Percentiles rank a stretch among this genome's conserved stretches.
Conservation (phyloP, 2,888 invertebrate species). For the Argyra leucocephala region DNA sequence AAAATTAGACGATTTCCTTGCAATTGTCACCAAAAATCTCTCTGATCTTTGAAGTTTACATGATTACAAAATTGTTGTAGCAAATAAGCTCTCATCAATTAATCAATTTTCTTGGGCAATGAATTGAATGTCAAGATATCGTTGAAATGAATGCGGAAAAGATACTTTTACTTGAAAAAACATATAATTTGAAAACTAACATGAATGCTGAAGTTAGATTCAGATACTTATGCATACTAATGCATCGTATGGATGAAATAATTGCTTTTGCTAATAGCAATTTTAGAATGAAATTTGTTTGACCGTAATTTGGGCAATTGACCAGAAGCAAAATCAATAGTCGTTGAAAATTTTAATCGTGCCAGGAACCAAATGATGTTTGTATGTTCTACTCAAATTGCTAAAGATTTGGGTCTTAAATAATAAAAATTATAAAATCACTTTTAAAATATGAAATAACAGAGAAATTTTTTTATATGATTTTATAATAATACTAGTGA, state of each 20-base stretch:
- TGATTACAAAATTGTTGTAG: slow-evolving; percentile 46
- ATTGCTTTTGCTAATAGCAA: slow-evolving; percentile 71
- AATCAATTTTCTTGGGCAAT: slow-evolving; percentile 57
- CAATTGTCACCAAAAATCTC: slow-evolving; percentile 52
- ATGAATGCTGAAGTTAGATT: slow-evolving; percentile 72
- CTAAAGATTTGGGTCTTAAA: slow-evolving; percentile 58
- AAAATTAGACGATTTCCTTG: slow-evolving; percentile 61
- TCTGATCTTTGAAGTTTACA: slow-evolving; percentile 50
- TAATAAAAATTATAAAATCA: slow-evolving; percentile 17
- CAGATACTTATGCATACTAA: slow-evolving; percentile 69
- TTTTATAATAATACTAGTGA: no score
- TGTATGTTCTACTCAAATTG: slow-evolving; percentile 61
- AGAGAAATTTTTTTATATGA: no score
- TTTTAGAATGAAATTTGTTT: slow-evolving; percentile 85
- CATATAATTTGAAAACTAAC: slow-evolving; percentile 55
- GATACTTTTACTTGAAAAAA: slow-evolving; percentile 47
- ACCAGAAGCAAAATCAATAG: slow-evolving; percentile 57
- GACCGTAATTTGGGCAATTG: slow-evolving; percentile 77
- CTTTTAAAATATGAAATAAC: no score
- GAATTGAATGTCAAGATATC: slow-evolving; percentile 48
- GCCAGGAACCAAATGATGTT: slow-evolving; percentile 75
- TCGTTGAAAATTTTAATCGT: slow-evolving; percentile 62
- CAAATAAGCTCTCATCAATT: slow-evolving; percentile 55
- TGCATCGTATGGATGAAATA: slow-evolving; percentile 55
- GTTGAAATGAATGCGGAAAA: slow-evolving; percentile 48